Evolutionary conservation across 2,113 vertebrate species (phyloP).

Genomic region (Apus apus): DNA sequence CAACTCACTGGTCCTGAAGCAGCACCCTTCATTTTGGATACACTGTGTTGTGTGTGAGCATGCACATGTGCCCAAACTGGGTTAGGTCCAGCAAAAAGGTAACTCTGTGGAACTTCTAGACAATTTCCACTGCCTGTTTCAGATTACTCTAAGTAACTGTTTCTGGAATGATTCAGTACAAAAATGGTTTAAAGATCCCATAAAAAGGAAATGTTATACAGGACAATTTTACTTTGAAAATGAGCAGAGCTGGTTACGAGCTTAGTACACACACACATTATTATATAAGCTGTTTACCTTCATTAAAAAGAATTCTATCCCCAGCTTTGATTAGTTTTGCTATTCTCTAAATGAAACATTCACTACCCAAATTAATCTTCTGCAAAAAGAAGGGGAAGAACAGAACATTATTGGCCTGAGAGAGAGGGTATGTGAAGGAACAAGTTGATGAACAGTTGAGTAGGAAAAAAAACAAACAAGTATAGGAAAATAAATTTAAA

Average conservation of each 20-base stretch:
- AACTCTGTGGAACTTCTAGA: background rate
- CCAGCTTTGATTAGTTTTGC: background rate
- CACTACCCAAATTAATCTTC: slow-evolving; percentile 2
- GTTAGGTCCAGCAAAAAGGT: background rate
- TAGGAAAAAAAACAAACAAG: background rate
- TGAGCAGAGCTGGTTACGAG: background rate
- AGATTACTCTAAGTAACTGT: background rate
- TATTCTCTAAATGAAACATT: background rate
- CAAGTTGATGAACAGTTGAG: slow-evolving; percentile 41
- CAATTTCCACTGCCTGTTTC: background rate
- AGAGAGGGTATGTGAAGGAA: background rate
- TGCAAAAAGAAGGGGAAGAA: background rate
- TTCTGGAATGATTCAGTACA: background rate
- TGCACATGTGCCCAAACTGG: background rate
- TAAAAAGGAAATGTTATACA: background rate
- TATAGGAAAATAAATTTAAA: slow-evolving; percentile 17
- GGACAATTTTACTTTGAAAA: background rate
- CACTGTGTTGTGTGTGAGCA: background rate
- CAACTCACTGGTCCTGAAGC: background rate
- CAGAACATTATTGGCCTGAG: background rate
- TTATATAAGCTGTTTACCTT: background rate
- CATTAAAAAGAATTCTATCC: background rate
- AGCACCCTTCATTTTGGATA: background rate
- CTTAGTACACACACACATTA: background rate
- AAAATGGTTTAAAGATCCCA: background rate